Percentiles rank a stretch among this genome's conserved stretches.
Evolutionary conservation across 2,888 invertebrate genomes (phyloP).

Genomic region (Mimachlamys varia): DNA sequence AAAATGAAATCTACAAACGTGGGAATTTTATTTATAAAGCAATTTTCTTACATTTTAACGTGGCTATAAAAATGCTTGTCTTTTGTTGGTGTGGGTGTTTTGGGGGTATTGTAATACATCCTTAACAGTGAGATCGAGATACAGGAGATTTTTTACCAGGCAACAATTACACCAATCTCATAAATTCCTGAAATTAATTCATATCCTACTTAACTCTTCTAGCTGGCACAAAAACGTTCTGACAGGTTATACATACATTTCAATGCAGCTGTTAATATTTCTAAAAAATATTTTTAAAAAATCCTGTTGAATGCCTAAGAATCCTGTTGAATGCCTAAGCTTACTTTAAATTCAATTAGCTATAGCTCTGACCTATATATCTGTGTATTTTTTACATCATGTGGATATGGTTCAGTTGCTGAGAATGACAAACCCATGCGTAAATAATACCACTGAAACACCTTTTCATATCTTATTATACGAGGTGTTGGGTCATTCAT

Average conservation of each 20-base stretch:
- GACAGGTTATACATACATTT: background rate
- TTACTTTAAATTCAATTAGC: too few species aligned
- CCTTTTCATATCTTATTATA: background rate
- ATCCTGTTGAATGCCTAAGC: too few species aligned
- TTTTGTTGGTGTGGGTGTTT: slow-evolving; percentile 10
- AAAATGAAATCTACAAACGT: slow-evolving; percentile 15
- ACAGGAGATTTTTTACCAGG: background rate
- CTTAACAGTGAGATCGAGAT: background rate
- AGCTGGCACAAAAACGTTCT: background rate
- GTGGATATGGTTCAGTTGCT: background rate
- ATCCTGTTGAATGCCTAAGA: background rate
- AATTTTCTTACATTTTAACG: background rate
- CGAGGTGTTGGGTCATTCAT: slow-evolving; percentile 11
- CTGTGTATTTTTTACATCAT: background rate
- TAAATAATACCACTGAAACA: background rate
- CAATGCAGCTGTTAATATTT: background rate
- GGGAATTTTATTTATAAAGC: slow-evolving; percentile 9
- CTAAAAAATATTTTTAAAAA: background rate
- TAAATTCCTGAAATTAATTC: background rate
- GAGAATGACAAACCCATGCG: background rate
- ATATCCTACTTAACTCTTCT: background rate
- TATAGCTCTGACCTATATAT: too few species aligned
- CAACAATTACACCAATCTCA: background rate
- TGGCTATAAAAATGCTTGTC: background rate
- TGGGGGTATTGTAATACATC: background rate